These are phyloP conservation scores for Bombus consobrinus DNA, from an alignment of 1,140 invertebrate genomes.

Conservation along the genomic window DNA sequence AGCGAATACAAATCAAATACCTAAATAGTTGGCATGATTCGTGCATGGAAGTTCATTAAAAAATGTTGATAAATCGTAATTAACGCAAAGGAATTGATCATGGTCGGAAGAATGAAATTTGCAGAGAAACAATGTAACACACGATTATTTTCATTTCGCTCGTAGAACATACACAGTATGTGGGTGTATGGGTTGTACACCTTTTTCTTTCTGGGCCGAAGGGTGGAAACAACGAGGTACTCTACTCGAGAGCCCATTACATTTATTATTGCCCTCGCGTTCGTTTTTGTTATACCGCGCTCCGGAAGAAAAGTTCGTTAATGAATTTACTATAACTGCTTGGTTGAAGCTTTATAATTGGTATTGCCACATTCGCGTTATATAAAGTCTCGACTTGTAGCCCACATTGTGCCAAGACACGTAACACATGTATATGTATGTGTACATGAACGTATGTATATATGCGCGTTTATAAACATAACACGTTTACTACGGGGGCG, in stretches of 20 bases:
- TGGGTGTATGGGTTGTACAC: neutral
- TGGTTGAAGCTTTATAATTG: conserved; percentile 46
- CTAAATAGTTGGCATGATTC: too few relatives aligned
- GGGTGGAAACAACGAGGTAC: conserved; percentile 40
- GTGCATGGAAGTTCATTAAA: too few relatives aligned
- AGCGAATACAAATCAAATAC: too few relatives aligned
- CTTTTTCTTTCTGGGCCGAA: conserved; percentile 7
- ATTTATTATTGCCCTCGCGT: conserved; percentile 48
- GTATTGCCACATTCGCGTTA: conserved; percentile 50
- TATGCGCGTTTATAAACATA: neutral
- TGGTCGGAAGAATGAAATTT: conserved; percentile 14
- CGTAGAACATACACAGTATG: neutral
- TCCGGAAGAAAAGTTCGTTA: conserved; percentile 45
- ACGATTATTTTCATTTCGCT: conserved; percentile 19
- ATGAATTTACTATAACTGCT: conserved; percentile 54
- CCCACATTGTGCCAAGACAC: conserved; percentile 12
- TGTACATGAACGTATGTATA: neutral
- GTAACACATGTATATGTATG: neutral
- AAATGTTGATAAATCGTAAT: neutral
- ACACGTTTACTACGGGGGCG: neutral
- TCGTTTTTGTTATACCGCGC: conserved; percentile 40
- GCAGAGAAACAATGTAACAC: neutral
- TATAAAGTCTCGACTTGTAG: conserved; percentile 31
- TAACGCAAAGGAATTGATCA: neutral
- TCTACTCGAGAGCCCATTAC: conserved; percentile 48